Evolutionary conservation across 2,113 vertebrate genomes (phyloP), one percentile per base, ranked within the genome.

Genomic region (Scortum barcoo): DNA sequence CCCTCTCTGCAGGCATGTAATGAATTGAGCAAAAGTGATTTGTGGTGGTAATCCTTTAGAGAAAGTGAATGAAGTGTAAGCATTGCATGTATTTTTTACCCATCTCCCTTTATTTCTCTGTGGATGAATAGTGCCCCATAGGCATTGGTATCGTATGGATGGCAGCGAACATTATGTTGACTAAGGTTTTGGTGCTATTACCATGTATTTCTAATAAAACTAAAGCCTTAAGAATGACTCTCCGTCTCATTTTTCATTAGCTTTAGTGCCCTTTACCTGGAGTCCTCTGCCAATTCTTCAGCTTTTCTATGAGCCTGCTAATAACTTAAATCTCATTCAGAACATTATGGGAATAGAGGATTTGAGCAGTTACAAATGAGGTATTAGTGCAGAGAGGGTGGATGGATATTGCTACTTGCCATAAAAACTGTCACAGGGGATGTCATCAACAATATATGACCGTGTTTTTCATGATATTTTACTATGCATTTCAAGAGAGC

Each of bases 141-240:
- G 94, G 91, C 90, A 89, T 78, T 50, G 88, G 85, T 80, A 90
- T 92, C 89, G 70, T 88, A 93, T 85, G 76, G 78, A 87, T 90
- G 90, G 89, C 87, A 83, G 76, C 12, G 89, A 82, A 92, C 91
- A 94, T 95, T 94, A 93, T 85, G 78, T 88, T 91, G 90, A 93
- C 90, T 91, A 88, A 91, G 92, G 90, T 94, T 93, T 88, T 84
- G 85, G 88, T 83, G 85, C 87, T 33, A 89, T 94, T 92, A 92
- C 80, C 90, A 91, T 93, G 89, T 91, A 95, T 95, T 94, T 92
- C 87, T 92, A 94, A 93, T 95, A 86, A 92, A 92, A 91, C 74
- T 81, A 82, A 91, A 92, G 87, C 85, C 85, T 89, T 82, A 75
- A 88, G 71, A 89, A 93, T 84, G 89, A 90, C 90, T 88, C 81